These are phyloP conservation scores for Anagrus nilaparvatae DNA, from an alignment of 1,140 invertebrate species.

Conservation along the genomic window DNA sequence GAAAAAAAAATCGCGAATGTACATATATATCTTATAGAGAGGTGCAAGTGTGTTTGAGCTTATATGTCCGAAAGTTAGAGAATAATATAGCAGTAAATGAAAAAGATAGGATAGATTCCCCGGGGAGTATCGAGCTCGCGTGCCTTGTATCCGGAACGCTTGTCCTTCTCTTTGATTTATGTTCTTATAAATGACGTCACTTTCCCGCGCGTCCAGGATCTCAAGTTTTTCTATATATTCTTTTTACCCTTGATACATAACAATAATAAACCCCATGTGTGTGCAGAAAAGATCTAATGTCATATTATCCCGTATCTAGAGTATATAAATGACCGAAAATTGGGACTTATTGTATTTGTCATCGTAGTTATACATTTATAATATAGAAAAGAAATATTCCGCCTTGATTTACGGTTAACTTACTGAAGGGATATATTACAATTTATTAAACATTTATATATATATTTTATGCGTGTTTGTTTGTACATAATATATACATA, in stretches of 20 bases:
- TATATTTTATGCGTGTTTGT: no score
- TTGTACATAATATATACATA: no score
- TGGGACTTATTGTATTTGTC: slow-evolving; percentile 45
- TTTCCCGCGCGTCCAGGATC: slow-evolving; percentile 32
- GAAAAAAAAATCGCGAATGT: no score
- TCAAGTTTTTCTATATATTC: slow-evolving; percentile 9
- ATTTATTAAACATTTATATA: no score
- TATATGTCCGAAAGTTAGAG: not conserved
- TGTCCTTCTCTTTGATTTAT: slow-evolving; percentile 43
- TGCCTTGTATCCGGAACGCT: slow-evolving; percentile 32
- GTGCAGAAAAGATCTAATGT: slow-evolving; percentile 40
- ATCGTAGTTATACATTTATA: slow-evolving; percentile 29
- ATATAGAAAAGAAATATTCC: slow-evolving; percentile 38
- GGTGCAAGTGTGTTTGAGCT: not conserved
- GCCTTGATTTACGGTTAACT: slow-evolving; percentile 35
- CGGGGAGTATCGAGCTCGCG: slow-evolving; percentile 24
- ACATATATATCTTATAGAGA: no score
- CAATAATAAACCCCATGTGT: slow-evolving; percentile 26
- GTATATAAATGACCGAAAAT: slow-evolving; percentile 44
- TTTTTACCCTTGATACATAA: not conserved
- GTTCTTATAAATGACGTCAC: slow-evolving; percentile 46
- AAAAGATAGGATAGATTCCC: slow-evolving; percentile 31
- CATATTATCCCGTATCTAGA: slow-evolving; percentile 39
- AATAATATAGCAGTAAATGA: slow-evolving; percentile 21
- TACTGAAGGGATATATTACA: no score